A percentile compares a stretch with the other conserved stretches of the same genome.
These are phyloP conservation scores for Leptoteleia sp. DNA, from an alignment of 1,140 invertebrate species.

Conservation along the genomic window DNA sequence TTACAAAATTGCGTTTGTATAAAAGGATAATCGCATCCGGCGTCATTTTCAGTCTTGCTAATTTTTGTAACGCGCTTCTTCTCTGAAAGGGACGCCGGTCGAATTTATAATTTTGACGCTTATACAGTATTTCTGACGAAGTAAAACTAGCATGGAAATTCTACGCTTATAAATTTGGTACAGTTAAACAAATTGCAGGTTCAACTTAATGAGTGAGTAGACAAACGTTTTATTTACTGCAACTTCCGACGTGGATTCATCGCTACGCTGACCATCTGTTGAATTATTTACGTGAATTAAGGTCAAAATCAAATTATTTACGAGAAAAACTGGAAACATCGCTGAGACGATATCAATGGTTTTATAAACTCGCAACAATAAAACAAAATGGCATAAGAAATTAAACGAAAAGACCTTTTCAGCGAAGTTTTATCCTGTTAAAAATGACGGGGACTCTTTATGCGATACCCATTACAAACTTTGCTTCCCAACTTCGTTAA, in stretches of 20 bases:
- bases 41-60: neutral
- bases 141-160: constrained; percentile 22
- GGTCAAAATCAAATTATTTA: constrained; percentile 41
- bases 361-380: neutral
- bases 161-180: constrained; percentile 34
- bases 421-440: constrained; percentile 18
- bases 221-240: constrained; percentile 47
- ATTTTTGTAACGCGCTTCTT: constrained; percentile 2
- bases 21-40: constrained; percentile 11
- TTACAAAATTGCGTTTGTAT: neutral
- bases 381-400: neutral
- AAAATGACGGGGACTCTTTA: constrained; percentile 16
- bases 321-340: neutral
- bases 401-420: constrained; percentile 6
- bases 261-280: constrained; percentile 43
- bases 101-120: constrained; percentile 13
- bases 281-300: constrained; percentile 50
- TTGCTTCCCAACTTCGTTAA: constrained; percentile 25
- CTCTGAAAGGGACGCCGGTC: neutral
- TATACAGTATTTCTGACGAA: constrained; percentile 6
- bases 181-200: constrained; percentile 48
- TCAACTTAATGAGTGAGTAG: constrained; percentile 44
- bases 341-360: neutral
- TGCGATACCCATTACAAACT: constrained; percentile 27
- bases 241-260: constrained; percentile 47